Base-by-base conservation (phyloP, 2,797 vertebrate species). In the Poecilia velifera region DNA sequence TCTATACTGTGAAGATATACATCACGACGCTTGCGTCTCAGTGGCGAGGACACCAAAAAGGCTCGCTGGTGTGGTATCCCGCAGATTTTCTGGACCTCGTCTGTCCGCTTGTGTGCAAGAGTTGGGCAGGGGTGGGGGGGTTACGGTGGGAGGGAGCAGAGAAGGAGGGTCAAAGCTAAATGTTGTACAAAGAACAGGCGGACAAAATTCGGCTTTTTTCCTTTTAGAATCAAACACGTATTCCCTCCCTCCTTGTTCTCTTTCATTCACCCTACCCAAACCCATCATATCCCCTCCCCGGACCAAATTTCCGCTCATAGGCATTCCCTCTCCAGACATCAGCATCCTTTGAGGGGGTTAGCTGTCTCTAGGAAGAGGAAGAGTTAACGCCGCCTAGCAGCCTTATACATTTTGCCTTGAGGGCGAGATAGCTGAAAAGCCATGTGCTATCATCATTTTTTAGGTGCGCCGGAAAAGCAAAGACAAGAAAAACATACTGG, bases 81-180 rank as follows among this genome's bases (percentile, higher is more conserved):
- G 93, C 93, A 93, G 94, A 96, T 96, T 94, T 95, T 91, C 95
- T 94, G 94, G 95, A 95, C 94, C 92, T 90, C 89, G 87, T 91
- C 90, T 92, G 87, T 88, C 83, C 89, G 82, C 89, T 86, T 90
- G 86, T 91, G 91, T 90, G 85, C 80, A 83, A 84, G 86, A 86
- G 89, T 90, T 86, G 41, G 28, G 83, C 74, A 59, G 55, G 82
- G 34, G 78, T 59, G 79, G 80, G 82, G 81, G 82, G 34, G 77
- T 59, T 68, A 80, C 76, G 78, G 89, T 90, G 90, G 91, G 94
- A 94, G 96, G 97, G 96, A 96, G 96, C 94, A 96, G 87, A 91
- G 94, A 96, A 97, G 97, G 97, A 97, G 97, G 97, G 97, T 97
- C 97, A 97, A 96, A 97, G 97, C 96, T 97, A 96, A 96, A 96